Evolutionary conservation across 2,113 vertebrate genomes (phyloP).

Genomic region (Macquaria ambigua): DNA sequence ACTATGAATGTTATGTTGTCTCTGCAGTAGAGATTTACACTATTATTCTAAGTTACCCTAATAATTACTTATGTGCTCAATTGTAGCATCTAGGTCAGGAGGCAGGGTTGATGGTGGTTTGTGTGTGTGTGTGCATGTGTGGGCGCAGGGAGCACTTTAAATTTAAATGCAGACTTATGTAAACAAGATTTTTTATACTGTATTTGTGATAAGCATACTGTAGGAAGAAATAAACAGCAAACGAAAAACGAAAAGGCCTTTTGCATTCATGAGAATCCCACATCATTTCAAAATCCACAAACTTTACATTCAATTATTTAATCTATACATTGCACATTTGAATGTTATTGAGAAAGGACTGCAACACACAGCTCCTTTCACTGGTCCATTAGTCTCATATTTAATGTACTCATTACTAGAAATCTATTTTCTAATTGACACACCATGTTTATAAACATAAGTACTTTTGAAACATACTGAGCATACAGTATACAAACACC

Average conservation of each 20-base stretch:
- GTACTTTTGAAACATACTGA: not conserved
- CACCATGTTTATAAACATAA: not conserved
- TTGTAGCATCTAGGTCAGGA: constrained; percentile 30
- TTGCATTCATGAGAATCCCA: not conserved
- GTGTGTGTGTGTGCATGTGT: too few relatives aligned
- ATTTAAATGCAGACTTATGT: constrained; percentile 5
- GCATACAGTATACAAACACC: not conserved
- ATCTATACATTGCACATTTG: not conserved
- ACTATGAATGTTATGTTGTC: constrained; percentile 42
- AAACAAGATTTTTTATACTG: not conserved
- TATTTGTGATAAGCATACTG: not conserved
- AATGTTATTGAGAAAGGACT: not conserved
- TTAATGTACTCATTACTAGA: not conserved
- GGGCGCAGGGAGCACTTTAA: constrained; percentile 6
- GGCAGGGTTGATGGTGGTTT: constrained; percentile 12
- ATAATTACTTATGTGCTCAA: constrained; percentile 40
- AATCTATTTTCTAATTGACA: not conserved
- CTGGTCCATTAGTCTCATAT: not conserved
- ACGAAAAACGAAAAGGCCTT: not conserved
- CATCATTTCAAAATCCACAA: not conserved
- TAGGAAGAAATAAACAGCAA: not conserved
- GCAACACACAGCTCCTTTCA: not conserved
- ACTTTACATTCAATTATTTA: not conserved
- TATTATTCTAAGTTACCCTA: constrained; percentile 23
- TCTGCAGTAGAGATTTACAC: constrained; percentile 38